These are phyloP conservation scores for Aethes cnicana DNA, from an alignment of 2,888 invertebrate genomes.

Conservation along the genomic window DNA sequence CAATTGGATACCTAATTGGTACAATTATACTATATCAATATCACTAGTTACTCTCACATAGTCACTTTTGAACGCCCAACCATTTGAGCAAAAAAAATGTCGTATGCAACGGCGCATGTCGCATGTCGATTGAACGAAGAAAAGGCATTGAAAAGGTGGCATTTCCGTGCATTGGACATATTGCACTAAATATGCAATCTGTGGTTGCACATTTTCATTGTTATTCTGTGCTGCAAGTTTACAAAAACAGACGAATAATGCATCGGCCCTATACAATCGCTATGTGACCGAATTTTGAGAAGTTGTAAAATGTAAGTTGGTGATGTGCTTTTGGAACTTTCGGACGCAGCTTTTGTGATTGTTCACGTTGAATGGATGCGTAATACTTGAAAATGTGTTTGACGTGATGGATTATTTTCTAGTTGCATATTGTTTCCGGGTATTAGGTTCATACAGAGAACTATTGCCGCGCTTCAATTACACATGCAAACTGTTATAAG, in stretches of 20 bases:
- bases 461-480: too few species aligned
- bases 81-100: constrained; percentile 33
- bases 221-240: constrained; percentile 31
- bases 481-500: too few species aligned
- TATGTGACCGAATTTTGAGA: background rate
- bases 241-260: too few species aligned
- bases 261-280: too few species aligned
- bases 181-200: constrained; percentile 33
- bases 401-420: constrained; percentile 20
- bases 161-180: constrained; percentile 42
- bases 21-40: background rate
- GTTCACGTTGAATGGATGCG: constrained; percentile 6
- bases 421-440: constrained; percentile 20
- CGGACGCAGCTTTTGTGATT: constrained; percentile 32
- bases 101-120: constrained; percentile 52
- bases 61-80: constrained; percentile 19
- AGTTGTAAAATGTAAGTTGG: background rate
- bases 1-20: background rate
- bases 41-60: background rate
- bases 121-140: constrained; percentile 43
- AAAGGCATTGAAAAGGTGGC: constrained; percentile 56
- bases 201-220: constrained; percentile 45
- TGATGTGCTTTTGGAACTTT: constrained; percentile 12
- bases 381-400: constrained; percentile 21
- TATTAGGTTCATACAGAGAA: too few species aligned